These are phyloP conservation scores for Chymomyza amoena DNA, from an alignment of 2,888 invertebrate genomes.

Conservation along the genomic window DNA sequence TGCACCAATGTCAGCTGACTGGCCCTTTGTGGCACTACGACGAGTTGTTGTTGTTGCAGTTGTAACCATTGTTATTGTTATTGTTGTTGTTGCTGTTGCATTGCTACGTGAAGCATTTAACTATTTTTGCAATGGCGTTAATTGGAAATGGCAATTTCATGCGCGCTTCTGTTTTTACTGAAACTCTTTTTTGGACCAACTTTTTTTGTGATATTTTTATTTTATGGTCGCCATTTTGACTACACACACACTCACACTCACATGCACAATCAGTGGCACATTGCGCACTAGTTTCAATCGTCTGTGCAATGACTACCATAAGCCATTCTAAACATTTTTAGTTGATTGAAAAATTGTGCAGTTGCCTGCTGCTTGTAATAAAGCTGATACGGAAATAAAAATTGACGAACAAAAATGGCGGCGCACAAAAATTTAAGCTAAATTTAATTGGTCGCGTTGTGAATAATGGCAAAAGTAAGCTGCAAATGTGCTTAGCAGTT, in stretches of 20 bases:
- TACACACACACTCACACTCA: conserved; percentile 27
- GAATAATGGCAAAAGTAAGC: neutral
- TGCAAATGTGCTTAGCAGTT: no score
- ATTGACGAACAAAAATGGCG: neutral
- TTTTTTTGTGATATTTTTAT: conserved; percentile 46
- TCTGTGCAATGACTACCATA: conserved; percentile 42
- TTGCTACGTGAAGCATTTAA: conserved; percentile 57
- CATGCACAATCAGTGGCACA: conserved; percentile 48
- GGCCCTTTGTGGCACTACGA: neutral
- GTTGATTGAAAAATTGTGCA: conserved; percentile 72
- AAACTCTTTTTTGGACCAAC: conserved; percentile 16
- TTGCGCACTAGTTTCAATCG: conserved; percentile 40
- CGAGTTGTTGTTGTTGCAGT: conserved; percentile 2
- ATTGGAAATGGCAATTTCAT: conserved; percentile 75
- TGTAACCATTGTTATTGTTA: conserved; percentile 20
- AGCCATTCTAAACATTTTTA: conserved; percentile 65
- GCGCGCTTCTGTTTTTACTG: conserved; percentile 17
- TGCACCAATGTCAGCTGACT: neutral
- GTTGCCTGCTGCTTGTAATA: conserved; percentile 53
- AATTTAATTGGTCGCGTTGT: conserved; percentile 56
- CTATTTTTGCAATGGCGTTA: conserved; percentile 73
- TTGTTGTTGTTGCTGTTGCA: conserved; percentile 9
- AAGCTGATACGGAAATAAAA: neutral
- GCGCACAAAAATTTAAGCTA: conserved; percentile 51
- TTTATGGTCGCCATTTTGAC: conserved; percentile 49